Evolutionary conservation across 37 sponge, comb jelly and placozoan species (phyloP), one percentile per base, ranked within the genome.

Genomic region (Eunapius fragilis): DNA sequence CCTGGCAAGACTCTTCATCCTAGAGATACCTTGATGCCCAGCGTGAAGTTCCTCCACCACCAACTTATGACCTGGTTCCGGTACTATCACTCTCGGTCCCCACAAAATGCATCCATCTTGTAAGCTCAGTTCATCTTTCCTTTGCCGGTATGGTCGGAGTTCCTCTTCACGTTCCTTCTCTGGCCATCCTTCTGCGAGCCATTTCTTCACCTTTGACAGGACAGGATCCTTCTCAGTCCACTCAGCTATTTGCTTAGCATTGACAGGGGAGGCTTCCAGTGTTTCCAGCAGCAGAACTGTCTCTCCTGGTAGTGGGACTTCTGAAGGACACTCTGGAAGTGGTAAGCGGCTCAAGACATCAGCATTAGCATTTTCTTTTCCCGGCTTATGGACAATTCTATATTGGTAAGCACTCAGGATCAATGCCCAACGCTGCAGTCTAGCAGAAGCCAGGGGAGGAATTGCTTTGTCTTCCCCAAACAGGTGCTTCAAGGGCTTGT

Each of bases 361-460:
- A 24, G 75, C 87, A 73, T 80, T 87, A 74, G 68, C 80, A 26
- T 30, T 38, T 45, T 79, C 68, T 31, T n/a, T 58, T 14, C 87
- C 87, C 31, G 80, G 73, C n/a, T n/a, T n/a, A n/a, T 87, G 72
- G 7, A n/a, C 19, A 28, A 87, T 87, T 38, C 33, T 4, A 67
- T 87, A 87, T 17, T 80, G 36, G 67, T 87, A 87, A 4, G 80
- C 87, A 73, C 87, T 72, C n/a, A 87, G 33, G 12, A 31, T 87
- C 35, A 87, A 37, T n/a, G 87, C 87, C 87, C 87, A 87, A 4
- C 75, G 49, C 70, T 82, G 88, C 25, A 82, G 27, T 11, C 82
- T n/a, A 37, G 88, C 88, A n/a, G 88, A 87, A 2, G 87, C 87
- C 74, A 87, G 36, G 2, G 80, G 17, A 6, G 87, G 87, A 17